These are phyloP conservation scores for Steinernema khuongi DNA, from an alignment of 1,140 invertebrate genomes.

Conservation along the genomic window DNA sequence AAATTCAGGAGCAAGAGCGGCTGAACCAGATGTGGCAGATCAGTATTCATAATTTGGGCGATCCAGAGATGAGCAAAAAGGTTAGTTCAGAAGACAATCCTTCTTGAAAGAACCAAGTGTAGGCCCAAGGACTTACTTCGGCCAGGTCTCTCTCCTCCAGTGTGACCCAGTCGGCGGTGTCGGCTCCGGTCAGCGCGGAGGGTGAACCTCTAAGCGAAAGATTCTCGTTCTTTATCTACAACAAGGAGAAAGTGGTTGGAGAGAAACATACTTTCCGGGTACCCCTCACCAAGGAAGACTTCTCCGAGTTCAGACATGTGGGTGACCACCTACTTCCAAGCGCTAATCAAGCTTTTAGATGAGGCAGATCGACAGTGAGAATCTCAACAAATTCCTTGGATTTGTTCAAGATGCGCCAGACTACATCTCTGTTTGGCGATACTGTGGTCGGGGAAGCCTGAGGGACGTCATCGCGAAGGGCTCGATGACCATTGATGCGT, in stretches of 20 bases:
- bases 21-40: conserved; percentile 25
- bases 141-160: background rate
- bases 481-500: conserved; percentile 88
- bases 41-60: background rate
- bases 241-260: background rate
- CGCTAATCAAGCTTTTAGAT: background rate
- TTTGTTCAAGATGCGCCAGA: conserved; percentile 69
- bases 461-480: conserved; percentile 83
- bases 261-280: background rate
- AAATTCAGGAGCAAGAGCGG: conserved; percentile 18
- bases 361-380: background rate
- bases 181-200: background rate
- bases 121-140: background rate
- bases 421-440: conserved; percentile 73
- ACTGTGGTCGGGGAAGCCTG: conserved; percentile 75
- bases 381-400: conserved; percentile 67
- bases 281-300: background rate
- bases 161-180: background rate
- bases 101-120: background rate
- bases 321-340: background rate
- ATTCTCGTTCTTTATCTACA: background rate
- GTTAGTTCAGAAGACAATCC: conserved; percentile 11
- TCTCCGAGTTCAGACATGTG: background rate
- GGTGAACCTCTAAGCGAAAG: background rate
- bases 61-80: too few species aligned